Conservation (phyloP, 2,888 invertebrate genomes). For the Acanthococcus lagerstroemiae region DNA sequence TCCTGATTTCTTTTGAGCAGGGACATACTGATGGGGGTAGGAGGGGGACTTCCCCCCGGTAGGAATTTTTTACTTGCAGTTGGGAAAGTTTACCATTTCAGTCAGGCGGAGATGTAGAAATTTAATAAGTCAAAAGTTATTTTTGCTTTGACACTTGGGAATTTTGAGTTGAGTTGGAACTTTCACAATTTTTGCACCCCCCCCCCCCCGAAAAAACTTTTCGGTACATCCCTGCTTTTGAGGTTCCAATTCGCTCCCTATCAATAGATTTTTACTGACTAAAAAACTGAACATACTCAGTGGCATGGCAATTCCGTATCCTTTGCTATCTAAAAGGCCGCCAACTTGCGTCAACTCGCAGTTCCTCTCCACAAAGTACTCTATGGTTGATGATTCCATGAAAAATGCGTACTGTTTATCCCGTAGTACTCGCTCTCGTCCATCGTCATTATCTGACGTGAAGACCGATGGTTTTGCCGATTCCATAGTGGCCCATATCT, state of each 20-base stretch:
- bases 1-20: too few relatives aligned
- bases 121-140: too few relatives aligned
- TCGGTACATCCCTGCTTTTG: too few relatives aligned
- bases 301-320: conserved; percentile 87
- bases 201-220: background rate
- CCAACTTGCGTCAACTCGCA: conserved; percentile 79
- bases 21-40: too few relatives aligned
- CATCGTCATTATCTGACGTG: conserved; percentile 70
- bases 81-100: too few relatives aligned
- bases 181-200: too few relatives aligned
- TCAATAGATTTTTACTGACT: too few relatives aligned
- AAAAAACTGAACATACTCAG: conserved; percentile 61
- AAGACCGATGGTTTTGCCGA: conserved; percentile 73
- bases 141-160: background rate
- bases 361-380: conserved; percentile 77
- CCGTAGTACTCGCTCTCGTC: conserved; percentile 71
- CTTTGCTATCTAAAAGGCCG: conserved; percentile 73
- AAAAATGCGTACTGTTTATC: conserved; percentile 83
- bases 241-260: too few relatives aligned
- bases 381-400: conserved; percentile 92
- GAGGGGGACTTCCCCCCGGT: too few relatives aligned
- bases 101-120: too few relatives aligned
- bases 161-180: too few relatives aligned
- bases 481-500: conserved; percentile 90
- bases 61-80: too few relatives aligned